Base-by-base conservation (phyloP, 2,797 vertebrate genomes). In the Cossypha niveicapilla region DNA sequence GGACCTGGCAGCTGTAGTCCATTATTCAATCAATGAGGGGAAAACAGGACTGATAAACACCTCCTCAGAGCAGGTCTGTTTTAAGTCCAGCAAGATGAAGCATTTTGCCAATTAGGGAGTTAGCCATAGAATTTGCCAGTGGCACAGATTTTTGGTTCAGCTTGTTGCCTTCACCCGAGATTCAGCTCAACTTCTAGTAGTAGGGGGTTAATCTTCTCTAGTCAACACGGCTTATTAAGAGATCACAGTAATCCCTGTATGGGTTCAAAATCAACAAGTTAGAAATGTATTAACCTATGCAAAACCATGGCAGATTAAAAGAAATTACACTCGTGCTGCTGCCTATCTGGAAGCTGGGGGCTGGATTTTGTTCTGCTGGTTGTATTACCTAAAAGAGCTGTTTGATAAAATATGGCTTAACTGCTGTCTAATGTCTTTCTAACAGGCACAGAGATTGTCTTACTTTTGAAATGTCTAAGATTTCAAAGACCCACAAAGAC, bases 401-500 rank as follows among this genome's bases (percentile, higher is more conserved):
- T 60, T 80, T 67, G n/a, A 75, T 80, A 51, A 87, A 34, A 60
- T 13, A 57, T 7, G 34, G 61, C 37, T 84, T 27, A 35, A 86
- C 60, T 86, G 47, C 27, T 54, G 11, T 71, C 54, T 70, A 48
- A 81, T 81, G 70, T 86, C 78, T 88, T 91, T 84, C 56, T 67
- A 86, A 92, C 25, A 84, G 19, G 30, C 90, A 90, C 15, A n/a
- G 63, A 78, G 35, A 82, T 51, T 67, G 63, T 85, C 73, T 91
- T 78, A 87, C 84, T 92, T 91, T 45, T 61, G 23, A 88, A 89
- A 94, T 22, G 35, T 68, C 84, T 80, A 37, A 91, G 72, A 92
- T 90, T 88, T 93, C 80, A 54, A 86, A 81, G 88, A 86, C 86
- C 63, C 56, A 78, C 53, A 72, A 92, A 95, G 61, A 87, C 24